These are phyloP conservation scores for Synchiropus splendidus DNA, from an alignment of 2,113 vertebrate species.

Conservation along the genomic window DNA sequence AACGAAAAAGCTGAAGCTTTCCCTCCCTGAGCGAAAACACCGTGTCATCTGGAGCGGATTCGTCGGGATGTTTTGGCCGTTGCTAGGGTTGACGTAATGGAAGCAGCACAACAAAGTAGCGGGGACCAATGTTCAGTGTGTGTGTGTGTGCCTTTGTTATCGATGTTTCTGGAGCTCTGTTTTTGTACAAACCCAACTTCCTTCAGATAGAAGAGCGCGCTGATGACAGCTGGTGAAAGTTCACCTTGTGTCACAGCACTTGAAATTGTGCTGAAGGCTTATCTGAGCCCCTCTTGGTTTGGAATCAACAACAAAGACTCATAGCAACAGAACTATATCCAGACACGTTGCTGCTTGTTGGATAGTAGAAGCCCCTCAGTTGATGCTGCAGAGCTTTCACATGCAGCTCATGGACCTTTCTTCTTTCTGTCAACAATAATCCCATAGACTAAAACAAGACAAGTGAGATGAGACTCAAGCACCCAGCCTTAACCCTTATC, in stretches of 20 bases:
- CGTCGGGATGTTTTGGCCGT: conserved; percentile 52
- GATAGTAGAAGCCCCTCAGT: neutral
- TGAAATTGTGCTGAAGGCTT: conserved; percentile 39
- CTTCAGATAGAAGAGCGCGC: conserved; percentile 23
- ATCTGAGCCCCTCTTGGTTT: conserved; percentile 28
- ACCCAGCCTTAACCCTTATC: too few species aligned
- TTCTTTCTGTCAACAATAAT: too few species aligned
- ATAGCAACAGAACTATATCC: conserved; percentile 58
- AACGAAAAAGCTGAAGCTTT: conserved; percentile 25
- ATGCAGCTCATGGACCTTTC: too few species aligned
- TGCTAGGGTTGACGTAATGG: conserved; percentile 68
- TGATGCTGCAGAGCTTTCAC: too few species aligned
- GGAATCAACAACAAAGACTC: conserved; percentile 60
- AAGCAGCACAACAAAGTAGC: conserved; percentile 30
- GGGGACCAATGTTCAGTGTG: conserved; percentile 19
- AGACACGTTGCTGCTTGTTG: conserved; percentile 25
- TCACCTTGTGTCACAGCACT: conserved; percentile 31
- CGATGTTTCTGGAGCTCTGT: conserved; percentile 12
- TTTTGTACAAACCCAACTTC: conserved; percentile 10
- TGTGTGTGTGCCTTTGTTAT: conserved; percentile 42
- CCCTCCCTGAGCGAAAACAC: conserved; percentile 28
- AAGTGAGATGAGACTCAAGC: too few species aligned
- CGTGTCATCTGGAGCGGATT: conserved; percentile 38
- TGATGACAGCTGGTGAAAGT: conserved; percentile 22
- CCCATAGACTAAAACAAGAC: too few species aligned